Conservation (phyloP, 2,113 vertebrate species). For the Aptenodytes forsteri region DNA sequence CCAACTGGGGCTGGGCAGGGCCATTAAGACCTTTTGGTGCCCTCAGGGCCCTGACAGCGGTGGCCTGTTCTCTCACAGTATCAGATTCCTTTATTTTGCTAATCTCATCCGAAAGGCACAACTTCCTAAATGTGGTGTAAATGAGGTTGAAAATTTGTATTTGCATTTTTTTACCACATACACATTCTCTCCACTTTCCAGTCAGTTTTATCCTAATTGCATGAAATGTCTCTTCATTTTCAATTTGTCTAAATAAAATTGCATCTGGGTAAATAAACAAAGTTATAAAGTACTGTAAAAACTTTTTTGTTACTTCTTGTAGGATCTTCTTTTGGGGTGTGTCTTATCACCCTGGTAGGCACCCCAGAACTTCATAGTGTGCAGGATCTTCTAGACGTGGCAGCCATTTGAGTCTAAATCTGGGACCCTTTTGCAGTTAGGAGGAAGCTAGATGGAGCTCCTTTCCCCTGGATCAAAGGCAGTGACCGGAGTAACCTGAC, state of each 20-base stretch:
- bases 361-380: neutral
- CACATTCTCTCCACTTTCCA: neutral
- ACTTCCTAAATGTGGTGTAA: neutral
- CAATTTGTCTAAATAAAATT: neutral
- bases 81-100: neutral
- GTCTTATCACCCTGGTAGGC: neutral
- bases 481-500: neutral
- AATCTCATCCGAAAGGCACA: fast-evolving
- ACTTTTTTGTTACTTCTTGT: neutral
- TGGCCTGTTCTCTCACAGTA: neutral
- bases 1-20: too few relatives aligned
- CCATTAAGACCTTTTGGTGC: neutral
- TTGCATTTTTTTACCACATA: neutral
- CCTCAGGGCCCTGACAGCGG: neutral
- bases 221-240: neutral
- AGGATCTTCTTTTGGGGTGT: neutral
- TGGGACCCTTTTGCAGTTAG: neutral
- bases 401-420: neutral
- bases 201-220: neutral
- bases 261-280: neutral
- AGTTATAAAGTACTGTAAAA: neutral
- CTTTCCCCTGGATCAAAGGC: neutral
- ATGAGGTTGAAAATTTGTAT: neutral
- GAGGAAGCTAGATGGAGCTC: neutral
- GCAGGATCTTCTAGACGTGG: neutral